Evolutionary conservation across 1,140 invertebrate species (phyloP).

Genomic region (Drosophila saltans): DNA sequence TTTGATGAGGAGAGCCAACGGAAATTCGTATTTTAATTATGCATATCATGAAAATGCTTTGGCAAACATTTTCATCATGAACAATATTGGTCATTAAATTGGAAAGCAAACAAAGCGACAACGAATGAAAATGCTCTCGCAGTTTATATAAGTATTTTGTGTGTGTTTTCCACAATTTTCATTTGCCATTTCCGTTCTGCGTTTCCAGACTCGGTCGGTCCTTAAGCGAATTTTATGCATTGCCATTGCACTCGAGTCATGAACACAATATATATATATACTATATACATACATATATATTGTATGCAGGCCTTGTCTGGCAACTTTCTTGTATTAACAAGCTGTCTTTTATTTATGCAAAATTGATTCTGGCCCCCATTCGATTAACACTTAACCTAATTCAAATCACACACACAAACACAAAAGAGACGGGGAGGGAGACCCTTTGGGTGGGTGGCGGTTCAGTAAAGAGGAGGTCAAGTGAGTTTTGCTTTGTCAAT

Average conservation of each 20-base stretch:
- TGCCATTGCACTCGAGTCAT: conserved; percentile 39
- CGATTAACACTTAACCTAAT: conserved; percentile 75
- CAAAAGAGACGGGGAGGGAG: not conserved
- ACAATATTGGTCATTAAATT: not conserved
- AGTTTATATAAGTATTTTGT: too few species aligned
- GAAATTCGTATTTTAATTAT: conserved; percentile 56
- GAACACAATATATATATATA: not conserved
- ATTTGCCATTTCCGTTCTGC: conserved; percentile 1
- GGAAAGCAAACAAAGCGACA: not conserved
- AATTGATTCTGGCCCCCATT: conserved; percentile 38
- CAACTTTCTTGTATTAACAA: conserved; percentile 15
- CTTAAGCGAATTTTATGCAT: conserved; percentile 2
- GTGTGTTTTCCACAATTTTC: not conserved
- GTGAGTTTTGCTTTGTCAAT: conserved; percentile 33
- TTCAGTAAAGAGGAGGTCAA: conserved; percentile 43
- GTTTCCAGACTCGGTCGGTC: too few species aligned
- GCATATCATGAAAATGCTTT: conserved; percentile 27
- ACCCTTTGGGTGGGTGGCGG: not conserved
- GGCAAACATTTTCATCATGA: not conserved
- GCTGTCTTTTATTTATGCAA: conserved; percentile 46
- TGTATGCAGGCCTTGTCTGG: conserved; percentile 23
- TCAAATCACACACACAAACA: conserved; percentile 40
- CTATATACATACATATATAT: not conserved
- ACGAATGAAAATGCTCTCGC: not conserved
- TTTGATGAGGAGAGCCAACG: conserved; percentile 13